These are phyloP conservation scores for Branchinecta lynchi DNA, from an alignment of 1,140 invertebrate species.

Conservation along the genomic window DNA sequence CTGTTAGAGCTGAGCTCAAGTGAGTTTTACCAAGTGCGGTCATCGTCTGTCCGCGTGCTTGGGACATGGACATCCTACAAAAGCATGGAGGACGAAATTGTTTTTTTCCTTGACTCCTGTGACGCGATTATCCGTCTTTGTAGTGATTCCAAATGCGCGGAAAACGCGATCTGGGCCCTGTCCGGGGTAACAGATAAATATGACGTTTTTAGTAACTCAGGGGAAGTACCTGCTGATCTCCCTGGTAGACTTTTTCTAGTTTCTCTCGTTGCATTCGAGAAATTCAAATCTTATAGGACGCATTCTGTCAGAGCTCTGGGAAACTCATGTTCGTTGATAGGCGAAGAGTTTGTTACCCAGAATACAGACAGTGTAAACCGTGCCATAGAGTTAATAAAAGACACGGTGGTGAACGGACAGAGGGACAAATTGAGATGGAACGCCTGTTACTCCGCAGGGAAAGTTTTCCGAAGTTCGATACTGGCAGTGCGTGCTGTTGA, in stretches of 20 bases:
- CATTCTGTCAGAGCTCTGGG: not conserved
- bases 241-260: not conserved
- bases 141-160: not conserved
- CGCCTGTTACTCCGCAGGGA: not conserved
- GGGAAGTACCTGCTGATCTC: not conserved
- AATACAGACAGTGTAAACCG: not conserved
- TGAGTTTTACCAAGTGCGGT: not conserved
- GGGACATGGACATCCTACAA: constrained; percentile 6
- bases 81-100: not conserved
- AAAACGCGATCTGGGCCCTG: not conserved
- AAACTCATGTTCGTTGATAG: not conserved
- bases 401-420: not conserved
- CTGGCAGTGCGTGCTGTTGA: not conserved
- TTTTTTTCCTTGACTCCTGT: not conserved
- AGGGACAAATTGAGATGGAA: not conserved
- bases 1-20: not conserved
- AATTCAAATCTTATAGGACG: not conserved
- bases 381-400: not conserved
- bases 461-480: not conserved
- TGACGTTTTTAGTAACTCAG: not conserved
- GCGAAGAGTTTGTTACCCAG: not conserved
- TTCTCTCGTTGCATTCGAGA: not conserved
- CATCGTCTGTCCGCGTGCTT: not conserved
- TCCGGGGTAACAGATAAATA: not conserved
- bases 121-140: not conserved